These are phyloP conservation scores for Porites lobata DNA, from an alignment of 92 coral and sea anemone genomes.

Conservation along the genomic window DNA sequence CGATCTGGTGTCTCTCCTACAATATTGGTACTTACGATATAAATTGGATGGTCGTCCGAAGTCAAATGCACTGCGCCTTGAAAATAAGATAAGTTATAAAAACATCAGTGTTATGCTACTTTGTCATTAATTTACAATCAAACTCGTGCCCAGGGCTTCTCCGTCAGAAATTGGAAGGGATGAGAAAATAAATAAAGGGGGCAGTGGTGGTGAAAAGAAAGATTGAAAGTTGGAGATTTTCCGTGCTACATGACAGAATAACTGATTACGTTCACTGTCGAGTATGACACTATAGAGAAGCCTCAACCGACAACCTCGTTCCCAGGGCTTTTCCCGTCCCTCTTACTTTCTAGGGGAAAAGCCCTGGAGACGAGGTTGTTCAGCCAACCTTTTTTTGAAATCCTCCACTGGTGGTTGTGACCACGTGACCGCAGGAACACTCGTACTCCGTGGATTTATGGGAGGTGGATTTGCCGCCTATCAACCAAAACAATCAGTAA, in stretches of 20 bases:
- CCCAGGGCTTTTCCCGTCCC: too few species aligned
- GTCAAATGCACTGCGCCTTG: constrained; percentile 58
- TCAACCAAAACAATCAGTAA: constrained; percentile 5
- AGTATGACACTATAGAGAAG: too few species aligned
- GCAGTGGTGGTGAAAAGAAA: too few species aligned
- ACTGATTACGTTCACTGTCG: too few species aligned
- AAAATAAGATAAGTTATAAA: background rate
- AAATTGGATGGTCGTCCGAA: constrained; percentile 47
- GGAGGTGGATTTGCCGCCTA: background rate
- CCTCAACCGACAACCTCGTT: background rate
- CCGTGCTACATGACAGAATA: too few species aligned
- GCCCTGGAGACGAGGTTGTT: background rate
- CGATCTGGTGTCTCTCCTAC: too few species aligned
- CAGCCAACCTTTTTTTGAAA: constrained; percentile 14
- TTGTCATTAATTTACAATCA: too few species aligned
- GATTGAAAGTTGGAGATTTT: too few species aligned
- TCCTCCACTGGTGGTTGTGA: constrained; percentile 13
- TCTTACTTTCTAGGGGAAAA: background rate
- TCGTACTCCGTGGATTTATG: background rate
- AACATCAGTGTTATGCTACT: background rate
- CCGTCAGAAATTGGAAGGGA: too few species aligned
- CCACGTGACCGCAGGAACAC: constrained; percentile 21
- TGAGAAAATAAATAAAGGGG: too few species aligned
- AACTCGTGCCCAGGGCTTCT: too few species aligned
- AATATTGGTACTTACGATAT: constrained; percentile 9